Percentiles rank a stretch among this genome's conserved stretches.
These are phyloP conservation scores for Ibycter americanus DNA, from an alignment of 2,797 vertebrate genomes.

Conservation along the genomic window DNA sequence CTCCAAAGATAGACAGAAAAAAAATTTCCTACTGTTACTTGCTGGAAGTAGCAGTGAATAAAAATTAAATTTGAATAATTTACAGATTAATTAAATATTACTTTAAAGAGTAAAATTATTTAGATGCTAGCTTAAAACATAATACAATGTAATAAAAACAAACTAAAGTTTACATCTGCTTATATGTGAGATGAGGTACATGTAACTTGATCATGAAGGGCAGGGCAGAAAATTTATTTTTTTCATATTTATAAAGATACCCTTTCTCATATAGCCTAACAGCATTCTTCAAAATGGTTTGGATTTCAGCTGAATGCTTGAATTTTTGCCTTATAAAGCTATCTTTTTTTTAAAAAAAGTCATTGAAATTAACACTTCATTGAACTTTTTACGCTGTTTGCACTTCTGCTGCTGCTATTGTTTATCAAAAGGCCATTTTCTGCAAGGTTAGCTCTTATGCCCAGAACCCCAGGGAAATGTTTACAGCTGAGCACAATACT, in stretches of 20 bases:
- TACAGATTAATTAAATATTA: background rate
- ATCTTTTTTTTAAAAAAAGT: constrained; percentile 10
- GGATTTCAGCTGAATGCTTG: background rate
- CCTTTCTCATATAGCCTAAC: background rate
- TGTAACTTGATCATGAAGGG: background rate
- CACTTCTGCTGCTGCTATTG: constrained; percentile 22
- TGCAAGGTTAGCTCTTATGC: background rate
- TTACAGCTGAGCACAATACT: background rate
- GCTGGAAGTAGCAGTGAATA: background rate
- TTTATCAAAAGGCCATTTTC: constrained; percentile 17
- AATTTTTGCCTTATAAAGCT: background rate
- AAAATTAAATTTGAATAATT: background rate
- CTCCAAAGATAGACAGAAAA: background rate
- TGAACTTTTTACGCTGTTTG: constrained; percentile 7
- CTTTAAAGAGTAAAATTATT: background rate
- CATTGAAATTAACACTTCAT: constrained; percentile 43
- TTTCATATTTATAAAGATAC: background rate
- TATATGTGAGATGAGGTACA: accelerated
- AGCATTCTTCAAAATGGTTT: background rate
- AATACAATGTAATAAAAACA: background rate
- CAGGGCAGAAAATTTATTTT: background rate
- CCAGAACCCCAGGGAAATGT: background rate
- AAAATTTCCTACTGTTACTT: background rate
- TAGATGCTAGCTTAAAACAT: background rate
- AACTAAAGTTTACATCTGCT: background rate